A percentile compares a stretch with the other conserved stretches of the same genome.
These are phyloP conservation scores for Dynastes hyllus DNA, from an alignment of 2,888 invertebrate genomes.

Conservation along the genomic window DNA sequence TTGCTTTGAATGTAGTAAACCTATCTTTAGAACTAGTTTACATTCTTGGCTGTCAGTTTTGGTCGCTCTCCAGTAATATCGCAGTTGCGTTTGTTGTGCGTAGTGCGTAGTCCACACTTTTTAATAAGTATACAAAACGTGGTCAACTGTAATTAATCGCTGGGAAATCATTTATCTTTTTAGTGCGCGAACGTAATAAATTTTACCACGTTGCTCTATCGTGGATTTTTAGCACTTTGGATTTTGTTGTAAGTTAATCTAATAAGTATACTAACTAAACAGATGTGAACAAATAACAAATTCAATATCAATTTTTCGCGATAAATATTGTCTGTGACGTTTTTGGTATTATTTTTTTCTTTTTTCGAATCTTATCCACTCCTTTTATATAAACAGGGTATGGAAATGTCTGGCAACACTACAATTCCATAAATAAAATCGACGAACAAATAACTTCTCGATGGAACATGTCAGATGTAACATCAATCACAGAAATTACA, in stretches of 20 bases:
- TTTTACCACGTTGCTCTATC: slow-evolving; percentile 13
- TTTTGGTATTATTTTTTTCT: too few relatives aligned
- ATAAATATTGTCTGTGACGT: too few relatives aligned
- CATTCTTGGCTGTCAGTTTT: slow-evolving; percentile 30
- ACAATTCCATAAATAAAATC: too few relatives aligned
- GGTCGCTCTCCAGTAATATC: slow-evolving; percentile 23
- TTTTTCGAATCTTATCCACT: too few relatives aligned
- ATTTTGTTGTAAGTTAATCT: slow-evolving; percentile 24
- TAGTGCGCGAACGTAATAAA: neutral
- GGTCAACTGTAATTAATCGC: slow-evolving; percentile 13
- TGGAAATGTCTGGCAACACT: too few relatives aligned
- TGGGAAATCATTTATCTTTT: too few relatives aligned
- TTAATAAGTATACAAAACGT: neutral
- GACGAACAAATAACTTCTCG: too few relatives aligned
- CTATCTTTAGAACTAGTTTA: slow-evolving; percentile 35
- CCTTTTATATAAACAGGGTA: too few relatives aligned
- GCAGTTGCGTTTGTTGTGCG: slow-evolving; percentile 27
- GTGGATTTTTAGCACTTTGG: slow-evolving; percentile 15
- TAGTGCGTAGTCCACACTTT: slow-evolving; percentile 7
- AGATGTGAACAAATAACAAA: too few relatives aligned
- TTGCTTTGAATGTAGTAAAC: slow-evolving; percentile 18
- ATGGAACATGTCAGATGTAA: too few relatives aligned
- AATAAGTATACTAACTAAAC: neutral
- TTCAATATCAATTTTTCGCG: too few relatives aligned
- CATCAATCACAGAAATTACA: too few relatives aligned